Percentiles rank a stretch among this genome's conserved stretches.
These are phyloP conservation scores for Crypturellus undulatus DNA, from an alignment of 2,113 vertebrate species.

Conservation along the genomic window DNA sequence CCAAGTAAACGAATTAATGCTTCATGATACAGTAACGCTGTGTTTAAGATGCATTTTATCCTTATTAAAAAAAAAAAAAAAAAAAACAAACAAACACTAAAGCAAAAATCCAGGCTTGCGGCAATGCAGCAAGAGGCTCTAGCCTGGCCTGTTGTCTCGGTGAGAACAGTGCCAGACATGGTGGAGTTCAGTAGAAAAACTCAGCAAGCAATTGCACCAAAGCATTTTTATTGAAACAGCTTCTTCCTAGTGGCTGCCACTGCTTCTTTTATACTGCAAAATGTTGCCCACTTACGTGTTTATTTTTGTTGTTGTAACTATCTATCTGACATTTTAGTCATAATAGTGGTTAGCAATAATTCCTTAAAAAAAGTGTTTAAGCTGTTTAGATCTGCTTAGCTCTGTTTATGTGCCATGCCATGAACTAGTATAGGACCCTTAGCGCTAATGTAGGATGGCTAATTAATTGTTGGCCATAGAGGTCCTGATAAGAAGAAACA, in stretches of 20 bases:
- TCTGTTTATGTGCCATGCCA: slow-evolving; percentile 7
- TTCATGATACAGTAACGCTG: rapidly evolving
- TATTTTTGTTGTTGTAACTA: slow-evolving; percentile 37
- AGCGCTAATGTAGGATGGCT: background rate
- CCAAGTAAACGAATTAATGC: background rate
- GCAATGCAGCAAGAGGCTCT: background rate
- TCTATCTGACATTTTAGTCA: background rate
- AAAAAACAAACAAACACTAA: background rate
- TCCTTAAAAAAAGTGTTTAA: slow-evolving; percentile 22
- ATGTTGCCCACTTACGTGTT: background rate
- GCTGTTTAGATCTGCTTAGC: slow-evolving; percentile 18
- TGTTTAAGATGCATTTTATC: background rate
- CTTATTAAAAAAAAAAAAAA: too few species aligned
- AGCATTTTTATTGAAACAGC: background rate
- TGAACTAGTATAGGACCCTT: slow-evolving; percentile 42
- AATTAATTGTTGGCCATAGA: slow-evolving; percentile 63
- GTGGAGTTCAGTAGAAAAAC: background rate
- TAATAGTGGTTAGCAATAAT: background rate
- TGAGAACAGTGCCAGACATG: background rate
- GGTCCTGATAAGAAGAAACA: slow-evolving; percentile 68
- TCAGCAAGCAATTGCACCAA: background rate
- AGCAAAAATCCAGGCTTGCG: background rate
- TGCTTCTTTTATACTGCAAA: background rate
- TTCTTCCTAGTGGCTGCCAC: background rate
- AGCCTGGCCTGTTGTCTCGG: background rate